A percentile compares a stretch with the other conserved stretches of the same genome.
Evolutionary conservation across 2,113 vertebrate species (phyloP).

Genomic region (Ivindomyrus marchei): DNA sequence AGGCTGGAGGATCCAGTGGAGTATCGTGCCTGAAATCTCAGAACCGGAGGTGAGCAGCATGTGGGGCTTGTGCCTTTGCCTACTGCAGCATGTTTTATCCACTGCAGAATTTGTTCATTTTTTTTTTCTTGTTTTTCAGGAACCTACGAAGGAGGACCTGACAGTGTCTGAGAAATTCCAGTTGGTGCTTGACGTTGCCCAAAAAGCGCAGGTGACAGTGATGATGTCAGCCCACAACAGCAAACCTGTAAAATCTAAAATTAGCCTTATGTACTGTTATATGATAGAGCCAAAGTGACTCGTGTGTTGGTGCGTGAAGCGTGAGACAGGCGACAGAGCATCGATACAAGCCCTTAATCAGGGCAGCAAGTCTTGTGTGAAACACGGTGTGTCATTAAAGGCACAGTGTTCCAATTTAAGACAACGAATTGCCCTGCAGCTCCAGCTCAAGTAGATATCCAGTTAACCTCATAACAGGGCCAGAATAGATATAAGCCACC

Average conservation of each 20-base stretch:
- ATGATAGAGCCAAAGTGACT: neutral
- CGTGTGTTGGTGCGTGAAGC: neutral
- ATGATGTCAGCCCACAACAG: neutral
- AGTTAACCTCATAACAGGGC: neutral
- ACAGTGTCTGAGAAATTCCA: constrained; percentile 97
- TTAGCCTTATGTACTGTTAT: neutral
- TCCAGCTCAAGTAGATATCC: neutral
- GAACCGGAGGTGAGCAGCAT: constrained; percentile 73
- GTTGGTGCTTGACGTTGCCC: constrained; percentile 92
- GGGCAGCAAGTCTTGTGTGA: neutral
- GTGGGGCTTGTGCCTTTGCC: neutral
- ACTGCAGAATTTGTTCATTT: neutral
- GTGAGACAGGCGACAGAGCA: neutral
- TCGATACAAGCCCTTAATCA: neutral
- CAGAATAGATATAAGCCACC: neutral
- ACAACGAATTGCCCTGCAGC: neutral
- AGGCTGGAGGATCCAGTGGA: constrained; percentile 99
- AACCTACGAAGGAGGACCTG: constrained; percentile 87
- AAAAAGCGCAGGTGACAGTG: constrained; percentile 84
- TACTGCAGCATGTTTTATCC: neutral
- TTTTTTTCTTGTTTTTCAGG: constrained; percentile 55
- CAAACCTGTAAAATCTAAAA: neutral
- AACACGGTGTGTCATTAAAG: neutral
- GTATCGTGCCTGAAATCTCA: constrained; percentile 92
- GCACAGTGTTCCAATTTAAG: neutral